Evolutionary conservation across 2,888 invertebrate species (phyloP).

Genomic region (Augochlorella aurata): DNA sequence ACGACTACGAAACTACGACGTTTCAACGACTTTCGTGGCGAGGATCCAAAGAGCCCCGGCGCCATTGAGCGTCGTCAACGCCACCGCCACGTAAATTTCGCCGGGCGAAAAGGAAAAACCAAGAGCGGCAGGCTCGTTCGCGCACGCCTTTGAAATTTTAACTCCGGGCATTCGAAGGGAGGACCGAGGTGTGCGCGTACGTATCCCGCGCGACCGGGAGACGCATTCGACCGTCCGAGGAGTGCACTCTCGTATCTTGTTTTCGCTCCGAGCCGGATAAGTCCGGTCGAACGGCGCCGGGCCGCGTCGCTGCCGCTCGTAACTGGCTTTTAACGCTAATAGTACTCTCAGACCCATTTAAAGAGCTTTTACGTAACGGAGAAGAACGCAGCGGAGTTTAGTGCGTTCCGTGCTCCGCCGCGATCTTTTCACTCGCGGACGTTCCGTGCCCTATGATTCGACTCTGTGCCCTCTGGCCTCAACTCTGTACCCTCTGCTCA

Average conservation of each 20-base stretch:
- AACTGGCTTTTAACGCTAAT: constrained; percentile 63
- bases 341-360: constrained; percentile 61
- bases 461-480: too few species aligned
- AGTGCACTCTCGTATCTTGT: constrained; percentile 46
- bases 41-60: constrained; percentile 12
- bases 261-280: constrained; percentile 38
- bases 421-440: constrained; percentile 24
- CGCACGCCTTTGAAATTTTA: constrained; percentile 45
- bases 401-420: constrained; percentile 11
- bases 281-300: constrained; percentile 34
- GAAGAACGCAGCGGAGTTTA: constrained; percentile 46
- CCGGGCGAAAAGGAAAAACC: not conserved
- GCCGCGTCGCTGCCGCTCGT: constrained; percentile 35
- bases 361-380: constrained; percentile 57
- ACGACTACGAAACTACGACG: constrained; percentile 22
- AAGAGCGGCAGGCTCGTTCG: not conserved
- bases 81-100: constrained; percentile 7
- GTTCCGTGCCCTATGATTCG: not conserved
- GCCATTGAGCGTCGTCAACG: constrained; percentile 6
- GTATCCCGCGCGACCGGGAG: not conserved
- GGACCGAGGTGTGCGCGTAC: not conserved
- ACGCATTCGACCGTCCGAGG: constrained; percentile 31
- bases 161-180: constrained; percentile 15
- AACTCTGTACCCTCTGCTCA: too few species aligned
- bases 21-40: constrained; percentile 28